Base-by-base conservation (phyloP, 2,888 invertebrate species). In the Fabriciana adippe region DNA sequence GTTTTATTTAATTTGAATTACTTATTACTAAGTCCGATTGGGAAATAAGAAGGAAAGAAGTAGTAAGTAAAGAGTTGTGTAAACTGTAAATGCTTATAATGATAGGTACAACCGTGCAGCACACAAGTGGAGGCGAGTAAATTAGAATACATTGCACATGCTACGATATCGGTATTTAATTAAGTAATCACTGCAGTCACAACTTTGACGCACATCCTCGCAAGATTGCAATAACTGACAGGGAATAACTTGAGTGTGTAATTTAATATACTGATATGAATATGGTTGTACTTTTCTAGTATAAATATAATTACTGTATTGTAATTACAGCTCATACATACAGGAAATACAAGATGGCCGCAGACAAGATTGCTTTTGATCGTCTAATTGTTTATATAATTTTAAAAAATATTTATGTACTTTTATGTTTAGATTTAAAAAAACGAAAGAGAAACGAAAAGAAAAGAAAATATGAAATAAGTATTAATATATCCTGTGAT, bases 181-280 rank as follows among this genome's bases (percentile, higher is more conserved):
- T 64, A 64, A 64, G 68, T 21, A 68, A 64, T 57, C 35, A 35
- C 18, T 55, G n/a, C 53, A 62, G 14, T 54, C 26, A 31, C 54
- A 35, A 51, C 53, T 67, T 67, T 67, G 67, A 67, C 67, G 68
- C 64, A 68, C 64, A 68, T 65, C 64, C 64, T 65, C 45, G 51
- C 15, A n/a, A 45, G 57, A 67, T 13, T 50, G 62, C 63, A 59
- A 47, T 35, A n/a, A 56, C 31, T 6, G n/a, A 15, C 63, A 18
- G 47, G 18, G 35, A 54, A 67, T 54, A 45, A 48, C 45, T 56
- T 45, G 45, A 48, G 31, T 51, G 55, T 61, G 41, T 56, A 31
- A 63, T 63, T 67, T 53, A 63, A 47, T 67, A 47, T 51, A 57
- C 59, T 26, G 50, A 47, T 67, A 54, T 48, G 18, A 5, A 47